These are phyloP conservation scores for Sebastes wilsoni DNA, from an alignment of 2,797 vertebrate species.

Conservation along the genomic window DNA sequence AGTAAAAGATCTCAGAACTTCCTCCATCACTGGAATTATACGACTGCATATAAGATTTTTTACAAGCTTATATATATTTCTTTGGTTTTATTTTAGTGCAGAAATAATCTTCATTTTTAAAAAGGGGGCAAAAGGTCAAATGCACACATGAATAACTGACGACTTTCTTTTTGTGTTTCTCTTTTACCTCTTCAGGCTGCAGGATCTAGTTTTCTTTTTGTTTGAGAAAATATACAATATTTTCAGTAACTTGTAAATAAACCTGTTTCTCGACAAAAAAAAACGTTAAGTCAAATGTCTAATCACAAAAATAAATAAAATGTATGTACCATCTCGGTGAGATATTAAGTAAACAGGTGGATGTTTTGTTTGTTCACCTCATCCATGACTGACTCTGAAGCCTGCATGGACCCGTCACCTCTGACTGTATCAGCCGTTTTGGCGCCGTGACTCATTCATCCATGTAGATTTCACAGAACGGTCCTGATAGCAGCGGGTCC, in stretches of 20 bases:
- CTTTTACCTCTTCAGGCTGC: neutral
- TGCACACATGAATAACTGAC: neutral
- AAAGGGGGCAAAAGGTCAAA: neutral
- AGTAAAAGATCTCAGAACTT: too few relatives aligned
- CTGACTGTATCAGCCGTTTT: neutral
- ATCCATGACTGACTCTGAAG: neutral
- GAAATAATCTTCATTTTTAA: neutral
- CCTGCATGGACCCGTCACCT: neutral
- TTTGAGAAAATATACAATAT: neutral
- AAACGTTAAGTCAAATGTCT: too few relatives aligned
- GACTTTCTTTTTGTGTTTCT: neutral
- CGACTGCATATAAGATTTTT: neutral
- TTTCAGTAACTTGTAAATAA: neutral
- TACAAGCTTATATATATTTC: neutral
- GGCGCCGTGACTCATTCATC: constrained; percentile 20
- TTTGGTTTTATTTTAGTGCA: neutral
- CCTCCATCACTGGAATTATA: neutral
- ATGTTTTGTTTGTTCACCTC: neutral
- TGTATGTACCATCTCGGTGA: too few relatives aligned
- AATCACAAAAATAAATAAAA: too few relatives aligned
- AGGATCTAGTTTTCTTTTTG: neutral
- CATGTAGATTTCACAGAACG: constrained; percentile 15
- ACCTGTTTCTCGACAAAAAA: neutral
- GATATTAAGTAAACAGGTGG: too few relatives aligned
- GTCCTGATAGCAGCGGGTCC: neutral